phyloP scores from a whole-genome alignment of 2,797 vertebrate species.

The Muscicapa comitata region DNA sequence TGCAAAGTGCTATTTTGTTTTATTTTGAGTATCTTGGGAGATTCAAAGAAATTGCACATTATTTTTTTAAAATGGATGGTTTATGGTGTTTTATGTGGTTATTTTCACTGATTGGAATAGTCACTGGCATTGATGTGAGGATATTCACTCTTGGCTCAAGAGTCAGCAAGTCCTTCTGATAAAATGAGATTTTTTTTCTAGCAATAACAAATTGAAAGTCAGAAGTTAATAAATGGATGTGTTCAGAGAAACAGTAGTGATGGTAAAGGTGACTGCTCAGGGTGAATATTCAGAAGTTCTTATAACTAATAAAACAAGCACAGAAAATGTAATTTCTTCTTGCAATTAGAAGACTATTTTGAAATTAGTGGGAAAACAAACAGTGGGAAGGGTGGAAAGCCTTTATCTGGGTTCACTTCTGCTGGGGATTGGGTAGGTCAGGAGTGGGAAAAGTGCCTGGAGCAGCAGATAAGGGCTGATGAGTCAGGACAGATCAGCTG shows the following conservation, averaged over 20 bases:
- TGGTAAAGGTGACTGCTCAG: neutral
- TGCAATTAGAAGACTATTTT: neutral
- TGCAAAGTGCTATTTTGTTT: neutral
- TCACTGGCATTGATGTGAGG: neutral
- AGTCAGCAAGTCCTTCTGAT: neutral
- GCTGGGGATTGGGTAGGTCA: neutral
- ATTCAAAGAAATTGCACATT: neutral
- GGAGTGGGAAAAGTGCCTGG: neutral
- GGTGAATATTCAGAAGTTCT: neutral
- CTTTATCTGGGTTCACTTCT: neutral
- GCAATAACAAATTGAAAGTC: neutral
- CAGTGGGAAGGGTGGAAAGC: neutral
- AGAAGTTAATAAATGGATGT: neutral
- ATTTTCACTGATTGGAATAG: neutral
- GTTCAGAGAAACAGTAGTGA: neutral
- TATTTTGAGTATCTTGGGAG: neutral
- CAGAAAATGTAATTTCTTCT: neutral
- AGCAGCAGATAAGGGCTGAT: neutral
- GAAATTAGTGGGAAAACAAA: neutral
- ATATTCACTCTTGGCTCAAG: neutral
- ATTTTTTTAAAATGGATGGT: neutral
- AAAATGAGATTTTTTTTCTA: neutral
- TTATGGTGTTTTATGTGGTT: neutral
- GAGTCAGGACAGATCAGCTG: neutral
- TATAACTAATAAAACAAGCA: neutral